Evolutionary conservation across 2,113 vertebrate genomes (phyloP).

Genomic region (Athene noctua): DNA sequence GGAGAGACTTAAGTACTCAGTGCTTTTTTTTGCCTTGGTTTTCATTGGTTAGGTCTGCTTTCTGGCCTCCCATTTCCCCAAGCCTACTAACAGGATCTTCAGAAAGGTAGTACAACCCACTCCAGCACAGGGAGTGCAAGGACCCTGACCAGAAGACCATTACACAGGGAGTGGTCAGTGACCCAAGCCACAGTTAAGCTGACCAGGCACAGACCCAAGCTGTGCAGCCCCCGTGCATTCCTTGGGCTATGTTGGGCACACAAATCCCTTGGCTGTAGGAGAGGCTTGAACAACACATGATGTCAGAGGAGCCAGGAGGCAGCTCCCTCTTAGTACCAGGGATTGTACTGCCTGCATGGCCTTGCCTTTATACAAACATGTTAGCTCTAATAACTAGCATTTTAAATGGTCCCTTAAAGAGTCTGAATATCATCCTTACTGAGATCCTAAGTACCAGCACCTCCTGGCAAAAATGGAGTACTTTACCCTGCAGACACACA

Average conservation of each 20-base stretch:
- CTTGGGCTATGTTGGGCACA: accelerated
- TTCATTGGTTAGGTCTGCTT: not conserved
- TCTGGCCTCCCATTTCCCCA: not conserved
- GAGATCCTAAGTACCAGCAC: not conserved
- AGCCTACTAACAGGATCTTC: no score
- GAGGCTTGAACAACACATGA: accelerated
- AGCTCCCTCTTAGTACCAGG: not conserved
- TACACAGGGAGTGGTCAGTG: no score
- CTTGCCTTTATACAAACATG: not conserved
- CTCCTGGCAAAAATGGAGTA: not conserved
- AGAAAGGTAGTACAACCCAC: not conserved
- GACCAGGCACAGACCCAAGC: not conserved
- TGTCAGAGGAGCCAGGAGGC: not conserved
- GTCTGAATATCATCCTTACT: accelerated
- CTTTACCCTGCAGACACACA: not conserved
- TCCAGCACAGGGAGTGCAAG: accelerated
- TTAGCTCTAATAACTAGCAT: not conserved
- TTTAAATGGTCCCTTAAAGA: not conserved
- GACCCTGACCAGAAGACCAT: not conserved
- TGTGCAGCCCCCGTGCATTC: accelerated
- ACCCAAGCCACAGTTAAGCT: accelerated
- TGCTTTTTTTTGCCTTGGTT: not conserved
- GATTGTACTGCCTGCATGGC: not conserved
- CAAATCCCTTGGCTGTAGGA: not conserved
- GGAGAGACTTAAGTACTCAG: not conserved